phyloP scores from a whole-genome alignment of 2,888 invertebrate species.

The Halictus quadricinctus region DNA sequence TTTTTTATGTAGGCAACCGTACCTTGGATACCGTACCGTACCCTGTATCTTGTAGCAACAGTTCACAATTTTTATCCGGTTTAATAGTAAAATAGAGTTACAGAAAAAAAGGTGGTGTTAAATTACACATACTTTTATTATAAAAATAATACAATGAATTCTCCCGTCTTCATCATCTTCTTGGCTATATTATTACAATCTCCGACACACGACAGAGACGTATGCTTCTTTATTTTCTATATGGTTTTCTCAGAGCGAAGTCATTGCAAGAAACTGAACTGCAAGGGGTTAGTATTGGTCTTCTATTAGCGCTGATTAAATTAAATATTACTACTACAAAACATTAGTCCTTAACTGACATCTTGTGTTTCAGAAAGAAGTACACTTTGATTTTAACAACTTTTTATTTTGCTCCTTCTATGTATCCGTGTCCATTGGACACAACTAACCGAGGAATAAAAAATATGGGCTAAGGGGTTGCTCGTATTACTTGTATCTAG shows the following conservation, averaged over 20 bases:
- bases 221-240: slow-evolving; percentile 1
- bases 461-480: slow-evolving; percentile 32
- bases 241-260: neutral
- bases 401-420: slow-evolving; percentile 16
- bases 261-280: slow-evolving; percentile 19
- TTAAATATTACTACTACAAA: slow-evolving; percentile 23
- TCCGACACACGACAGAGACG: neutral
- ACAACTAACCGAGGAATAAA: slow-evolving; percentile 46
- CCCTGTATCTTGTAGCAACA: neutral
- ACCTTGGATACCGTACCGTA: too few species aligned
- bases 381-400: slow-evolving; percentile 38
- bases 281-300: slow-evolving; percentile 35
- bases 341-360: slow-evolving; percentile 26
- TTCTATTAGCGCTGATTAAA: slow-evolving; percentile 19
- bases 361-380: slow-evolving; percentile 25
- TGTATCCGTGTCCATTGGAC: slow-evolving; percentile 30
- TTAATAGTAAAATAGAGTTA: too few species aligned
- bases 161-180: slow-evolving; percentile 7
- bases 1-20: neutral
- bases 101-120: neutral
- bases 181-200: slow-evolving; percentile 16
- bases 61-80: neutral
- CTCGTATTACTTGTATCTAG: slow-evolving; percentile 38
- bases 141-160: slow-evolving; percentile 35
- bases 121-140: slow-evolving; percentile 39